phyloP scores from a whole-genome alignment of 2,113 vertebrate genomes.

The Pterocles burchelli region DNA sequence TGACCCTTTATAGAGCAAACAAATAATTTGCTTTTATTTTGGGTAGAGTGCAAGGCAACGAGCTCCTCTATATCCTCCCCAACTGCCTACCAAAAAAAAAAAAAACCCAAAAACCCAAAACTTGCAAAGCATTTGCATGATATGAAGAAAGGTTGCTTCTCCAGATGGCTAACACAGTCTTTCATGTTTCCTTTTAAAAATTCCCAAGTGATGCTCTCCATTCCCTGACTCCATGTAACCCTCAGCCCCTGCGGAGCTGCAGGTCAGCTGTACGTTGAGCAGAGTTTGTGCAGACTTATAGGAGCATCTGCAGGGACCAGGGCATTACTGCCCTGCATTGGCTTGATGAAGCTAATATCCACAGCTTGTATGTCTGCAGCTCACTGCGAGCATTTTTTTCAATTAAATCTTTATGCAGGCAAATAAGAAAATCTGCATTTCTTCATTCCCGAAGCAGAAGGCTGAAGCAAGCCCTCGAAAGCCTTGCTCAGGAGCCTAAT shows the following conservation, averaged over 20 bases:
- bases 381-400: background rate
- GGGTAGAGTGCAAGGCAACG: background rate
- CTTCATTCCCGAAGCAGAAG: background rate
- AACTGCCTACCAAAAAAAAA: background rate
- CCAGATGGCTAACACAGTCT: conserved; percentile 9
- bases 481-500: background rate
- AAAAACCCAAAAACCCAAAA: background rate
- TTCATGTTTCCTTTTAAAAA: background rate
- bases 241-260: background rate
- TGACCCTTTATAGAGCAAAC: background rate
- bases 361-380: background rate
- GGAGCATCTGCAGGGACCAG: background rate
- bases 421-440: background rate
- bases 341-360: background rate
- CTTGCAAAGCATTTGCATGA: background rate
- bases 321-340: background rate
- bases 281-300: background rate
- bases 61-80: background rate
- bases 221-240: background rate
- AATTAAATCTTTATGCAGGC: background rate
- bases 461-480: background rate
- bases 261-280: background rate
- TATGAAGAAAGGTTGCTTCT: background rate
- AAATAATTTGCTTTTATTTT: background rate
- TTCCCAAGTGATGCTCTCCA: background rate